Evolutionary conservation across 2,888 invertebrate species (phyloP).

Genomic region (Leptothorax acervorum): DNA sequence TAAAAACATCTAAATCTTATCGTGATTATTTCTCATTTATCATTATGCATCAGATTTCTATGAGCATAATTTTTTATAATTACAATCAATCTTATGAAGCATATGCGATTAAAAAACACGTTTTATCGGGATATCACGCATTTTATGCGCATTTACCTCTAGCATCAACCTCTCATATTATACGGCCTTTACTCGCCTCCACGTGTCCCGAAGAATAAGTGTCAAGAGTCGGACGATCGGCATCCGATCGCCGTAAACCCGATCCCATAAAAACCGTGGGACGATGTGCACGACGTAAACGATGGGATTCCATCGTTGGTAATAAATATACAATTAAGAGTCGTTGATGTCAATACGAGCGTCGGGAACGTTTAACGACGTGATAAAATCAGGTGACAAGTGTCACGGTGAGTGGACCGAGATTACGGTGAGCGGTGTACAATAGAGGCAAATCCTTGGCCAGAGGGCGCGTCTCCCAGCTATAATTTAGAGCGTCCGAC

Average conservation of each 20-base stretch:
- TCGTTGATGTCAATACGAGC: constrained; percentile 78
- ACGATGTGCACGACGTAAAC: constrained; percentile 56
- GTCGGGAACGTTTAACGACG: constrained; percentile 78
- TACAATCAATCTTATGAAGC: neutral
- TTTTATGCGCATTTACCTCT: neutral
- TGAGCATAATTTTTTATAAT: neutral
- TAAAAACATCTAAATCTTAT: constrained; percentile 23
- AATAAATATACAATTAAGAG: constrained; percentile 82
- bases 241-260: constrained; percentile 62
- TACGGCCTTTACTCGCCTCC: neutral
- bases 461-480: constrained; percentile 71
- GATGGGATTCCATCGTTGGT: constrained; percentile 69
- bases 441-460: constrained; percentile 75
- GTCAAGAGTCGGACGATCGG: constrained; percentile 8
- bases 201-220: constrained; percentile 14
- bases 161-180: neutral
- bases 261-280: constrained; percentile 26
- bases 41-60: neutral
- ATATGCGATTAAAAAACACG: neutral
- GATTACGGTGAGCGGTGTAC: constrained; percentile 62
- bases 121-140: neutral
- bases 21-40: neutral
- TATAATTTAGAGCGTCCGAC: constrained; percentile 72
- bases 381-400: constrained; percentile 84
- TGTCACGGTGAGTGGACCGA: constrained; percentile 75